These are phyloP conservation scores for Proisotoma minuta DNA, from an alignment of 2,888 invertebrate species.

Conservation along the genomic window DNA sequence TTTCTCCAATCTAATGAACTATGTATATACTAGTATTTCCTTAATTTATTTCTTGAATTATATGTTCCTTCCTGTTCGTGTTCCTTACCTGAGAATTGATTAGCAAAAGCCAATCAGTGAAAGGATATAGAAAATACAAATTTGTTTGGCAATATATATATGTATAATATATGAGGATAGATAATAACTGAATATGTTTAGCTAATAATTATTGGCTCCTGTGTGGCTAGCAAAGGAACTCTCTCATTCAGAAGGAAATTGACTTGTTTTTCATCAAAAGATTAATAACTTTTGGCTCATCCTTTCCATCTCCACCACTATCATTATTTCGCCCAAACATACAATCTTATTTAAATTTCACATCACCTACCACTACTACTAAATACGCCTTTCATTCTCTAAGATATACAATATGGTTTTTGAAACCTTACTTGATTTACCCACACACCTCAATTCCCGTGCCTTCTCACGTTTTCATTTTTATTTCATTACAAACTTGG, in stretches of 20 bases:
- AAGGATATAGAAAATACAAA: too few species aligned
- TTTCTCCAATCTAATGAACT: too few species aligned
- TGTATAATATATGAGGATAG: too few species aligned
- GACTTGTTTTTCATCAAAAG: constrained; percentile 9
- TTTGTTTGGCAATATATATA: too few species aligned
- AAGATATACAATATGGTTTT: neutral
- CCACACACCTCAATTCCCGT: neutral
- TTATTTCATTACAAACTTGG: neutral
- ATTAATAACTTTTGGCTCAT: constrained; percentile 6
- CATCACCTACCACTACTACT: constrained; percentile 2
- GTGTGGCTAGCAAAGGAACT: neutral
- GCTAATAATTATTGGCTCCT: too few species aligned
- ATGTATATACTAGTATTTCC: too few species aligned
- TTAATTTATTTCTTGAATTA: too few species aligned
- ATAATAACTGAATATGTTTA: too few species aligned
- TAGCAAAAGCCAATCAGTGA: too few species aligned
- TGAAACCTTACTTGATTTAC: neutral
- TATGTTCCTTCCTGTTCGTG: too few species aligned
- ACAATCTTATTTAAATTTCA: constrained; percentile 8
- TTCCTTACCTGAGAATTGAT: too few species aligned
- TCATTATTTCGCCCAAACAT: constrained; percentile 13
- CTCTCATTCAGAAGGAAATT: neutral
- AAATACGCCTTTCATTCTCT: neutral
- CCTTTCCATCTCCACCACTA: constrained; percentile 5
- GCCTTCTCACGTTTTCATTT: neutral